Percentiles rank a stretch among this genome's conserved stretches.
Evolutionary conservation across 2,797 vertebrate genomes (phyloP).

Genomic region (Danio choprae): DNA sequence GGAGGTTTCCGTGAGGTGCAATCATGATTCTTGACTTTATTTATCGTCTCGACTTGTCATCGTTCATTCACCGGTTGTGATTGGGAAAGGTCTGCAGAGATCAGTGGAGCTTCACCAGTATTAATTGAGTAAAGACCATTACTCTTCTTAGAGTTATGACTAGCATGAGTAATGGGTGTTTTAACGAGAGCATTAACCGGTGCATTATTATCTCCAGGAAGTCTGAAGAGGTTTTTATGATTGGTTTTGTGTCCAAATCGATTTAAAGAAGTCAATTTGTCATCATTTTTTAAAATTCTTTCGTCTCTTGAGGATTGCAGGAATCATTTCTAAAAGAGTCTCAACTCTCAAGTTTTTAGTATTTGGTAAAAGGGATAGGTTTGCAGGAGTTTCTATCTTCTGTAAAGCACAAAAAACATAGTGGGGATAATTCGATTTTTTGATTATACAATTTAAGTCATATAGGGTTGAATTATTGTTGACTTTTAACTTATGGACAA

Average conservation of each 20-base stretch:
- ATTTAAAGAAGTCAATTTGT: not conserved
- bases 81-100: not conserved
- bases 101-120: not conserved
- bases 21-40: not conserved
- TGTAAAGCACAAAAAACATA: not conserved
- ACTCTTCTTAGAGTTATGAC: conserved; percentile 14
- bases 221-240: conserved; percentile 5
- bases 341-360: not conserved
- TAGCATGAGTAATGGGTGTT: conserved; percentile 21
- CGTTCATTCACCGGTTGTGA: not conserved
- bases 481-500: not conserved
- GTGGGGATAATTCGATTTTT: not conserved
- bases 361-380: not conserved
- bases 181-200: not conserved
- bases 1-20: conserved; percentile 23
- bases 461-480: not conserved
- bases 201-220: conserved; percentile 29
- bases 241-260: not conserved
- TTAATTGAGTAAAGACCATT: conserved; percentile 17
- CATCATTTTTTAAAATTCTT: not conserved
- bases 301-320: not conserved
- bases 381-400: not conserved
- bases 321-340: not conserved
- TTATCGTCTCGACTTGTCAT: not conserved
- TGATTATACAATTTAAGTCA: not conserved